These are phyloP conservation scores for Fragum fragum DNA, from an alignment of 2,888 invertebrate species.

Conservation along the genomic window DNA sequence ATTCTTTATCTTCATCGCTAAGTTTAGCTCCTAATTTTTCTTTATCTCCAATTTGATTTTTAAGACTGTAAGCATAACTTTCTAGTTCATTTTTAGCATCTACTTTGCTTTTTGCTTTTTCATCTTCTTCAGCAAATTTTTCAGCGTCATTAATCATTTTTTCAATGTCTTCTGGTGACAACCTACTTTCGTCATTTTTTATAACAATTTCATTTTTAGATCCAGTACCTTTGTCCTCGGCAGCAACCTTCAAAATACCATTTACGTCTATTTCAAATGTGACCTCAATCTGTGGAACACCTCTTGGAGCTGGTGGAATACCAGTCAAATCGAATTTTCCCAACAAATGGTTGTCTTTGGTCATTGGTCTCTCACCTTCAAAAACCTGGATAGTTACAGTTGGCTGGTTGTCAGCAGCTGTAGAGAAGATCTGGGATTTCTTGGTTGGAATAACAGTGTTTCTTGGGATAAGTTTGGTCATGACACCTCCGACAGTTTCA, in stretches of 20 bases:
- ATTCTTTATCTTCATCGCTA: conserved; percentile 95
- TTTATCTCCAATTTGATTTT: conserved; percentile 98
- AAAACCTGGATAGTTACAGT: conserved; percentile 98
- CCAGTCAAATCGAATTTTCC: conserved; percentile 99
- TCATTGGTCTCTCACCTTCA: conserved; percentile 99
- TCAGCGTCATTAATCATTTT: conserved; percentile 99
- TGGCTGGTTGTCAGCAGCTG: conserved; percentile 99
- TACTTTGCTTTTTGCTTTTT: conserved; percentile 93
- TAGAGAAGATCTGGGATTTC: conserved; percentile 99
- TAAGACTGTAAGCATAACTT: conserved; percentile 96
- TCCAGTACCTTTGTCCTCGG: conserved; percentile 99
- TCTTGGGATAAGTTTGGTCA: conserved; percentile 98
- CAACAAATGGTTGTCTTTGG: conserved; percentile 99
- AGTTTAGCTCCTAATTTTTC: conserved; percentile 97
- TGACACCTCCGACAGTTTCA: conserved; percentile 99
- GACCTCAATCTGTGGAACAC: conserved; percentile 87
- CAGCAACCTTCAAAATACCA: conserved; percentile 90
- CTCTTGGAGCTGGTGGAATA: conserved; percentile 92
- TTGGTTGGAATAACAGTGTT: conserved; percentile 99
- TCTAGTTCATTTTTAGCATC: conserved; percentile 99
- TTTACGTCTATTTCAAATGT: conserved; percentile 89
- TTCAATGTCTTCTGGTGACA: conserved; percentile 99
- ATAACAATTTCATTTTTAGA: conserved; percentile 99
- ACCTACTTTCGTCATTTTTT: conserved; percentile 98
- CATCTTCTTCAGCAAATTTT: conserved; percentile 99